Base-by-base conservation (phyloP, 2,797 vertebrate species). In the Synanceia verrucosa region DNA sequence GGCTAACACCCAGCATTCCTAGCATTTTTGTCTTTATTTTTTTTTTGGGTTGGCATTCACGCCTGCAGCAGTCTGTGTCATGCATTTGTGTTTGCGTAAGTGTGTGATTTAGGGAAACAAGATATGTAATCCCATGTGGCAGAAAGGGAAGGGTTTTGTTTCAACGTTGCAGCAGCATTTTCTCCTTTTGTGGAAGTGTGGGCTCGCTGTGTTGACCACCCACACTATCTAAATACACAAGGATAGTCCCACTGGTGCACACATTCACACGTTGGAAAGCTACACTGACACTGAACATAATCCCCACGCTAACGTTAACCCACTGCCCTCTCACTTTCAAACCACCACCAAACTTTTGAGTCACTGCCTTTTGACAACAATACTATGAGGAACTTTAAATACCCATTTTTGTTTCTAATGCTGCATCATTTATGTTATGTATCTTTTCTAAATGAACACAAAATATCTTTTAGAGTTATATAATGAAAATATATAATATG, bases 131-230 rank as follows among this genome's bases (percentile, higher is more conserved):
- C 79, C 88, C 75, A 68, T 63, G 75, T 43, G 82, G 90, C 88
- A 84, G 79, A 92, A 87, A 88, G 78, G 84, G 81, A 89, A 83
- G 83, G 87, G n/a, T n/a, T 88, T 91, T 88, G 82, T 93, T 93
- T 89, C 84, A 90, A 81, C 85, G 67, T 90, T 73, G 75, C 41
- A 26, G 86, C 74, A 31, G 86, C 73, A 68, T 92, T 93, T 90
- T 91, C 73, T 92, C 91, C 90, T 91, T 93, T 91, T 90, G 90
- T 91, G 92, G 88, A 91, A 88, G 81, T 77, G 82, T 79, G 67
- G 77, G 65, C 79, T 81, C 51, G 48, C 70, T 67, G 51, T 70
- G 55, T 75, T 39, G 48, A 79, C 70, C 70, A 65, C 37, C 41
- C 77, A 53, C 37, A 44, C 70, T 62, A 18, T 64, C 46, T 74